phyloP scores from a whole-genome alignment of 2,113 vertebrate species.

The Panurus biarmicus region DNA sequence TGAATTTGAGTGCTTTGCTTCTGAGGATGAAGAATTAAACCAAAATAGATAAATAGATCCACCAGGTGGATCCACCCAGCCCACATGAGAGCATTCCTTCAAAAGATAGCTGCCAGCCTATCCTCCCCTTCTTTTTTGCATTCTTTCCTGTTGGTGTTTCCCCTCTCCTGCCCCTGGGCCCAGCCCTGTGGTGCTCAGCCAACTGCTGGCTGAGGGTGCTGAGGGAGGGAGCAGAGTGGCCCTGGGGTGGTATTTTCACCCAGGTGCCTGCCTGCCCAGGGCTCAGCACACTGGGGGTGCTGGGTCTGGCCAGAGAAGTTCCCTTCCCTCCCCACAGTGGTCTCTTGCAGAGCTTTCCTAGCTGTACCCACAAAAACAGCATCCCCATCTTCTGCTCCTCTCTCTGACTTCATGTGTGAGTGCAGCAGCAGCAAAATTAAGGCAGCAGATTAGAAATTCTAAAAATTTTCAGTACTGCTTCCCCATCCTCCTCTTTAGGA shows the following conservation, averaged over 20 bases:
- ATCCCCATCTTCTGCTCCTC: neutral
- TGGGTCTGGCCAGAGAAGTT: neutral
- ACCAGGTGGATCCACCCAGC: neutral
- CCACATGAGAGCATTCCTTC: neutral
- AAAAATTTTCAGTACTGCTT: neutral
- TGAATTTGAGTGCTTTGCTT: neutral
- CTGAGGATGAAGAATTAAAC: neutral
- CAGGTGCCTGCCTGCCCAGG: neutral
- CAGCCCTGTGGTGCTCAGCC: neutral
- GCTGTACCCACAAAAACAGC: neutral
- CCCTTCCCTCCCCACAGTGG: neutral
- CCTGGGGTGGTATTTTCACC: neutral
- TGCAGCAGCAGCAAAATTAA: constrained; percentile 2
- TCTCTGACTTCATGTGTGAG: neutral
- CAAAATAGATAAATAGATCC: too few species aligned
- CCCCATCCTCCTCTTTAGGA: constrained; percentile 16
- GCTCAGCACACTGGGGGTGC: neutral
- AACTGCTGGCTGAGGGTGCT: rapidly evolving
- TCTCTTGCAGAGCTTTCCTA: neutral
- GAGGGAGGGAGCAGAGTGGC: neutral
- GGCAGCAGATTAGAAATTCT: constrained; percentile 21
- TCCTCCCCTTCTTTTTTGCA: neutral
- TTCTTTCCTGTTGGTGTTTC: neutral
- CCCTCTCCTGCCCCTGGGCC: neutral
- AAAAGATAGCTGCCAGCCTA: neutral